These are phyloP conservation scores for Todiramphus chloris DNA, from an alignment of 2,113 vertebrate genomes.

Conservation along the genomic window DNA sequence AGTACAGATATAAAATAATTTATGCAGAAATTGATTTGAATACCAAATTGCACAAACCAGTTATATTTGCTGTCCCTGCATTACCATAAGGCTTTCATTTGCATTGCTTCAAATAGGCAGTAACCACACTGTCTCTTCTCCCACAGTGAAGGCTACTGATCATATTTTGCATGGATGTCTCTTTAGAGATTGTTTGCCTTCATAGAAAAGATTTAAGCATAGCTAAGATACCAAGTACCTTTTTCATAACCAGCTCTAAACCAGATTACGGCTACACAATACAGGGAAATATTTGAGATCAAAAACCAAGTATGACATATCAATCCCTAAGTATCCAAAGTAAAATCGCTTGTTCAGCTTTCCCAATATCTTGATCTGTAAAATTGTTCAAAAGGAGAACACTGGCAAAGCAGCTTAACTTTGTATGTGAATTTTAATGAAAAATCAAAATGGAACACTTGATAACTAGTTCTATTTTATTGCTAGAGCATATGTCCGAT, in stretches of 20 bases:
- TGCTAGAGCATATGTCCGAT: neutral
- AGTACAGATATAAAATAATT: neutral
- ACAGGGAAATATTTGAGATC: neutral
- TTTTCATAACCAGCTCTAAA: neutral
- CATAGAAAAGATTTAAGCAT: neutral
- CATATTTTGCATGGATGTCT: neutral
- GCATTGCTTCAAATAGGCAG: neutral
- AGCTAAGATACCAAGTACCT: neutral
- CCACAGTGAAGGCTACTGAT: neutral
- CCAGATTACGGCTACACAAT: neutral
- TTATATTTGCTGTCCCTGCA: neutral
- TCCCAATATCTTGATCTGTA: neutral
- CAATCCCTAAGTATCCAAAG: neutral
- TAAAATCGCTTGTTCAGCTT: neutral
- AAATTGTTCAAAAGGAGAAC: neutral
- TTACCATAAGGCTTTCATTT: neutral
- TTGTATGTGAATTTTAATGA: neutral
- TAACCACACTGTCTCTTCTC: neutral
- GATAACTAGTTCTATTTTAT: neutral
- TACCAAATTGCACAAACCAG: neutral
- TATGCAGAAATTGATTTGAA: neutral
- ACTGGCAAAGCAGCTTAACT: neutral
- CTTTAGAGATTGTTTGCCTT: neutral
- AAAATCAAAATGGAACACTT: neutral
- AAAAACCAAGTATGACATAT: neutral